These are phyloP conservation scores for Neelides sp. DNA, from an alignment of 1,140 invertebrate species.

Conservation along the genomic window DNA sequence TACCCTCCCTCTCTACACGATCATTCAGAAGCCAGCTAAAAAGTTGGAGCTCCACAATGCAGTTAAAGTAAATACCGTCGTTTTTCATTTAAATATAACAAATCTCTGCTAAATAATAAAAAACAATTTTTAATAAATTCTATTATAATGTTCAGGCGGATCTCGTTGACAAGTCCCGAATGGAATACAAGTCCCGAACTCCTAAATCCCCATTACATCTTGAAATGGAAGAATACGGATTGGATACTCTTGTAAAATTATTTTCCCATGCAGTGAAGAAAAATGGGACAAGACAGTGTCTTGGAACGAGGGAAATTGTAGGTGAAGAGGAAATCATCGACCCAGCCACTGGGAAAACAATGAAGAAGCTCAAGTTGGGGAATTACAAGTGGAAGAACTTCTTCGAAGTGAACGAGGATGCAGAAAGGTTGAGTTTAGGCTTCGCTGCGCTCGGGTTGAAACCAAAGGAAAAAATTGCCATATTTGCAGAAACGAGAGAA, in stretches of 20 bases:
- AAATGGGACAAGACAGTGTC: slow-evolving; percentile 57
- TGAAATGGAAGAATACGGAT: slow-evolving; percentile 53
- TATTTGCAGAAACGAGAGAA: slow-evolving; percentile 91
- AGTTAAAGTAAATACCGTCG: slow-evolving; percentile 50
- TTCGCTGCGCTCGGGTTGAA: slow-evolving; percentile 44
- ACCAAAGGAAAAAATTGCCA: slow-evolving; percentile 63
- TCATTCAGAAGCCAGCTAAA: slow-evolving; percentile 78
- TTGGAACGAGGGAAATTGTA: slow-evolving; percentile 81
- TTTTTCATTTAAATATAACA: background rate
- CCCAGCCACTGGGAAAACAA: slow-evolving; percentile 71
- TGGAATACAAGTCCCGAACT: slow-evolving; percentile 47
- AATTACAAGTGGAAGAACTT: slow-evolving; percentile 85
- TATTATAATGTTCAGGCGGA: slow-evolving; percentile 41
- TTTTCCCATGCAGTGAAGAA: slow-evolving; percentile 59
- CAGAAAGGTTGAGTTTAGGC: slow-evolving; percentile 63
- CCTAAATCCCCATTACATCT: slow-evolving; percentile 53
- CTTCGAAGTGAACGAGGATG: slow-evolving; percentile 59
- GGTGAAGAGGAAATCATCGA: slow-evolving; percentile 86
- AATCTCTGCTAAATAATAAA: background rate
- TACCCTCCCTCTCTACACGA: slow-evolving; percentile 75
- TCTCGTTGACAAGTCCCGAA: slow-evolving; percentile 38
- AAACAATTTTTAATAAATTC: background rate
- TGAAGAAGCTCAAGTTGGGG: slow-evolving; percentile 91
- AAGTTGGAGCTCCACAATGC: slow-evolving; percentile 56
- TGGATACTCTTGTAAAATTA: slow-evolving; percentile 76